Conservation (phyloP, 2,888 invertebrate species). For the Hedychridium roseum region DNA sequence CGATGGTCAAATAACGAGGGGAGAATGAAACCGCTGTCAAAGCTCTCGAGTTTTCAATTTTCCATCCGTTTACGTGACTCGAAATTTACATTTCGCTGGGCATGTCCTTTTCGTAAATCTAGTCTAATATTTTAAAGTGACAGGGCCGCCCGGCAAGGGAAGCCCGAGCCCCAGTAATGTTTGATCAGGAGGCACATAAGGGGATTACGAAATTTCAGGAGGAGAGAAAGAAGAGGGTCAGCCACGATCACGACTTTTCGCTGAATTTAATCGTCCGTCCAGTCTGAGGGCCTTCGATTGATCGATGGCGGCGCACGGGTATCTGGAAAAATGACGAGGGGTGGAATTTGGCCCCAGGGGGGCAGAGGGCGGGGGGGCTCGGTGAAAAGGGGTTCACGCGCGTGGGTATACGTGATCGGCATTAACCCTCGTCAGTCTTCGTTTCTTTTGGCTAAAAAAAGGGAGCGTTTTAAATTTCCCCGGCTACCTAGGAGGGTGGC, state of each 20-base stretch:
- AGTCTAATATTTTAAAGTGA: too few relatives aligned
- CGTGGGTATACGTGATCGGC: conserved; percentile 50
- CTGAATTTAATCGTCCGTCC: not conserved
- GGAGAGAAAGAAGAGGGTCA: too few relatives aligned
- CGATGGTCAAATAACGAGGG: too few relatives aligned
- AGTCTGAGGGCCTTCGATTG: not conserved
- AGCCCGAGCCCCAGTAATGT: too few relatives aligned
- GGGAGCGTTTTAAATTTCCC: conserved; percentile 58
- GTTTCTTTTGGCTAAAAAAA: conserved; percentile 40
- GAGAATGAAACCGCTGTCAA: too few relatives aligned
- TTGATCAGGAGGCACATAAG: too few relatives aligned
- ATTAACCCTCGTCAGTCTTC: conserved; percentile 49
- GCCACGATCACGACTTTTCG: not conserved
- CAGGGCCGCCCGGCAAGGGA: too few relatives aligned
- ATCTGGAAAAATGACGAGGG: conserved; percentile 40
- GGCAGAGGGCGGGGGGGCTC: not conserved
- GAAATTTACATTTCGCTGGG: too few relatives aligned
- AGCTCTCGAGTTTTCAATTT: too few relatives aligned
- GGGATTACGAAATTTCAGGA: not conserved
- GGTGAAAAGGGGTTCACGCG: conserved; percentile 37
- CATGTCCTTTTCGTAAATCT: too few relatives aligned
- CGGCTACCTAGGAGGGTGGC: conserved; percentile 51
- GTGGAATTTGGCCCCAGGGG: conserved; percentile 12
- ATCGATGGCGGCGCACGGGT: conserved; percentile 8
- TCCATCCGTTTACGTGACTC: too few relatives aligned